phyloP scores from a whole-genome alignment of 2,113 vertebrate genomes.

The Podilymbus podiceps region DNA sequence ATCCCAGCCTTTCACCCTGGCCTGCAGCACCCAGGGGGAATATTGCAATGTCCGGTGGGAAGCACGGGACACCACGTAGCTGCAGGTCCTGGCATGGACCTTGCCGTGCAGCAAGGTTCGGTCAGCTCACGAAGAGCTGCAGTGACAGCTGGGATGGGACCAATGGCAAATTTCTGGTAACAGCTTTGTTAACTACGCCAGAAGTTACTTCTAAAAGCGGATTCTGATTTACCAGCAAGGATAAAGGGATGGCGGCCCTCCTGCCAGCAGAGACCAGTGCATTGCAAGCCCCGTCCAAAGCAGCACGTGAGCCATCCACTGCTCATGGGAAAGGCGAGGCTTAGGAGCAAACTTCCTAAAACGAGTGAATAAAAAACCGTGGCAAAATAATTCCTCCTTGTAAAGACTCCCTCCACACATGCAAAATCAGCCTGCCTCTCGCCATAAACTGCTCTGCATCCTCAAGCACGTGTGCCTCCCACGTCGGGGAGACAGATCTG shows the following conservation, averaged over 20 bases:
- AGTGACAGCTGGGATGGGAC: not conserved
- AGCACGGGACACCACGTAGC: not conserved
- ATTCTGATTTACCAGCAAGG: not conserved
- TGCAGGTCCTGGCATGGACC: not conserved
- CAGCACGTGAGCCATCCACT: rapidly evolving
- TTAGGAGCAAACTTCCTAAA: not conserved
- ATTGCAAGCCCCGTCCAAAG: not conserved
- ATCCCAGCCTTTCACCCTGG: rapidly evolving
- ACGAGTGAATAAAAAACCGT: not conserved
- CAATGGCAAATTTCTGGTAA: not conserved
- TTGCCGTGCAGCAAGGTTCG: not conserved
- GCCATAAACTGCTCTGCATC: not conserved
- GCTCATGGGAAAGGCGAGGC: not conserved
- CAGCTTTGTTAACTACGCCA: not conserved
- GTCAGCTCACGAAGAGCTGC: not conserved
- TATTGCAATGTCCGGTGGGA: not conserved
- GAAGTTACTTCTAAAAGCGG: not conserved
- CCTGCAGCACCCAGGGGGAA: not conserved
- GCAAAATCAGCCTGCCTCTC: not conserved
- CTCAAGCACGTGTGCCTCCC: not conserved
- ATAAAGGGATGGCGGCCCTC: not conserved
- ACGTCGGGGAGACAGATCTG: not conserved
- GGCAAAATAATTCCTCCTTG: not conserved
- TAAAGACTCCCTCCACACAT: not conserved
- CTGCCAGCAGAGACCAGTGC: not conserved